Base-by-base conservation (phyloP, 2,113 vertebrate genomes). In the Platichthys stellatus region DNA sequence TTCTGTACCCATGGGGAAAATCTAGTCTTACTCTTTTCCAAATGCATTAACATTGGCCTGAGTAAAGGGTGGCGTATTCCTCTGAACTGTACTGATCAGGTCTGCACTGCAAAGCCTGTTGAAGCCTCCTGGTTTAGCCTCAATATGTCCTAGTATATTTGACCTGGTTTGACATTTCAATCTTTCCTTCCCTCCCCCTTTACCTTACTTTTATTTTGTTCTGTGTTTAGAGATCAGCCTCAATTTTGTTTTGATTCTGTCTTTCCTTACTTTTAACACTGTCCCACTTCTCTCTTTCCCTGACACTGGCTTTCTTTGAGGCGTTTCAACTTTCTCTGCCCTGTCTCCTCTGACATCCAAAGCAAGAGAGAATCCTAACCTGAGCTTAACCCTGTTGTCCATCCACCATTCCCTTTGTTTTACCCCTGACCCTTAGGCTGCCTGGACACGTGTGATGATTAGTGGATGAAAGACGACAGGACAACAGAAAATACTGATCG, bases 1-100 rank as follows among this genome's bases (percentile, higher is more conserved):
- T 51, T 5, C 17, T 17, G 14, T 49, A 28, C 40, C 64, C 57
- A 38, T 3, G 2, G 58, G 23, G 17, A 60, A 35, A 59, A 63
- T 69, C 49, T 63, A 13, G 11, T 12, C 40, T 43, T 13, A 3
- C 40, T 84, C 38, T 58, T 78, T 76, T 72, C 40, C 38, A 72
- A 15, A 18, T 77, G 47, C n/a, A 64, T 67, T 60, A 47, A 40
- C 54, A 63, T 28, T 10, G 64, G 70, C 43, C 13, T 63, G 53
- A 58, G 28, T 53, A 76, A 80, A 79, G 71, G 78, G 79, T 67
- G 24, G 20, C 21, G n/a, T 58, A 45, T 72, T 24, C 69, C 23
- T 65, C 60, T 57, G 28, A 49, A 10, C 28, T 28, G 28, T 28
- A 31, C 23, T 28, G 8, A 11, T 28, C 28, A 28, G 5, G 28